phyloP scores from a whole-genome alignment of 2,113 vertebrate genomes.

The Calyptommatus sinebrachiatus region DNA sequence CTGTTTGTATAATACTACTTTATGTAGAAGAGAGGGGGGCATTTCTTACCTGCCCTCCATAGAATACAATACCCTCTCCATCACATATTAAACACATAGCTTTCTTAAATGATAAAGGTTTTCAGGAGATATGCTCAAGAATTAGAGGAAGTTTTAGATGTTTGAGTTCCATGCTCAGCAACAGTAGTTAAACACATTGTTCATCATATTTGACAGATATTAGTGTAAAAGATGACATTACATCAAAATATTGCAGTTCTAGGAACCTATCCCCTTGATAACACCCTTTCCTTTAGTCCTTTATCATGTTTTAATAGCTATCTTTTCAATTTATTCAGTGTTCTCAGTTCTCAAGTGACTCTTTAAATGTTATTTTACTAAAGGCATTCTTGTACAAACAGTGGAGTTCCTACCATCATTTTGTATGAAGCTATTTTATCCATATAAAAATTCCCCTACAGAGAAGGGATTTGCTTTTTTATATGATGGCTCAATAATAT shows the following conservation, averaged over 20 bases:
- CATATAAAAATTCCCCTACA: neutral
- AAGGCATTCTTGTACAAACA: neutral
- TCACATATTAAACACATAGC: neutral
- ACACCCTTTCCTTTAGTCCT: too few species aligned
- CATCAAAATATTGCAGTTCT: too few species aligned
- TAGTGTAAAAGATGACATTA: too few species aligned
- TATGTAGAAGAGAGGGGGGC: conserved; percentile 38
- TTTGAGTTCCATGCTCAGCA: too few species aligned
- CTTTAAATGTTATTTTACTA: neutral
- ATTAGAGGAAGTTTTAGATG: neutral
- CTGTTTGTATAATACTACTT: conserved; percentile 16
- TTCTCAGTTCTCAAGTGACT: neutral
- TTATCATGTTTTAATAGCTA: too few species aligned
- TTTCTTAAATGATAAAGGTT: neutral
- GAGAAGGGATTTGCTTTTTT: neutral
- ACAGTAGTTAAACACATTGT: too few species aligned
- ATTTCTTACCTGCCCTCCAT: neutral
- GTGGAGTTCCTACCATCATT: neutral
- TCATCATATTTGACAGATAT: too few species aligned
- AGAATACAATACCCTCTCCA: neutral
- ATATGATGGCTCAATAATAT: neutral
- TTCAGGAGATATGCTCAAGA: neutral
- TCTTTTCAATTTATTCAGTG: neutral
- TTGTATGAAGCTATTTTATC: neutral
- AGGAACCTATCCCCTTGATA: too few species aligned